These are phyloP conservation scores for Lasiurus cinereus DNA, from an alignment of 2,113 vertebrate species.

Conservation along the genomic window DNA sequence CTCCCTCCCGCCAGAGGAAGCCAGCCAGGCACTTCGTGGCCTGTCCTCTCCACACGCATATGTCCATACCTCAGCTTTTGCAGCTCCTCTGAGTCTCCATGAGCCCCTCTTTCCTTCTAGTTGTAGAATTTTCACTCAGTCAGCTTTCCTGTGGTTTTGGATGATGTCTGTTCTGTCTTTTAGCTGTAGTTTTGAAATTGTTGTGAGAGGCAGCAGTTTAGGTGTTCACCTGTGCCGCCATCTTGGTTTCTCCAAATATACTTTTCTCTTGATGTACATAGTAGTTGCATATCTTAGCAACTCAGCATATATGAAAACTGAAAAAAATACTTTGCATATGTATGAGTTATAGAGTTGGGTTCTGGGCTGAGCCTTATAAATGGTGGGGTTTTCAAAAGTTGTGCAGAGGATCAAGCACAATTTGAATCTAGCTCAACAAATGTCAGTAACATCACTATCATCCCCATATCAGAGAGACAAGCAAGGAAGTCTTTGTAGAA, in stretches of 20 bases:
- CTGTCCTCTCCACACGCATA: too few species aligned
- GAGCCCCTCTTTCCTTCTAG: too few species aligned
- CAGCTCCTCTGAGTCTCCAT: too few species aligned
- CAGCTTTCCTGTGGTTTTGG: too few species aligned
- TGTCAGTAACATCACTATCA: not conserved
- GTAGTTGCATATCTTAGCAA: not conserved
- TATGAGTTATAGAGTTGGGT: not conserved
- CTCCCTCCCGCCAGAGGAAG: too few species aligned
- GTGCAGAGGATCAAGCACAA: not conserved
- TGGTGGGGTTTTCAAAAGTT: not conserved
- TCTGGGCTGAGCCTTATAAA: not conserved
- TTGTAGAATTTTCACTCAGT: too few species aligned
- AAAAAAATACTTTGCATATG: not conserved
- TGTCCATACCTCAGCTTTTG: too few species aligned
- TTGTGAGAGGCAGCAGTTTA: too few species aligned
- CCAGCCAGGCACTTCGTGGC: too few species aligned
- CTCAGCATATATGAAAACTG: not conserved
- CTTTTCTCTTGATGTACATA: not conserved
- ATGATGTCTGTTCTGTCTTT: too few species aligned
- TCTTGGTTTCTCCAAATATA: not conserved
- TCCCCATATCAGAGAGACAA: not conserved
- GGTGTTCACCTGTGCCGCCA: too few species aligned
- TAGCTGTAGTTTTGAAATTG: too few species aligned
- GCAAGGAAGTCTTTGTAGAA: not conserved
- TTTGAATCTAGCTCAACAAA: not conserved